A percentile compares a stretch with the other conserved stretches of the same genome.
These are phyloP conservation scores for Podarcis cretensis DNA, from an alignment of 2,113 vertebrate species.

Conservation along the genomic window DNA sequence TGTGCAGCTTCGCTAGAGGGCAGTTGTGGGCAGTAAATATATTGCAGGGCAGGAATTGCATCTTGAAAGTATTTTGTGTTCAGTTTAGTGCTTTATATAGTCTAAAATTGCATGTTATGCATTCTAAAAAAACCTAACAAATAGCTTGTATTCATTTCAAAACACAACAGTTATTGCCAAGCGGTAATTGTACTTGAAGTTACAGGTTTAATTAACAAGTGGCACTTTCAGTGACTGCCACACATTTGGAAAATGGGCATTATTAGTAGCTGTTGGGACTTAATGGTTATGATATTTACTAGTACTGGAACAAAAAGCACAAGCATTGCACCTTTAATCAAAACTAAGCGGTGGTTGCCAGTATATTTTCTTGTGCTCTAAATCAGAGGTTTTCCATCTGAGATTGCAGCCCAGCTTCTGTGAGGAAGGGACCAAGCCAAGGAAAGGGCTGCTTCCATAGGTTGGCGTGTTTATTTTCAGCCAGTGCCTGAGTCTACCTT, in stretches of 20 bases:
- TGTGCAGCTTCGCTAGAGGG: slow-evolving; percentile 81
- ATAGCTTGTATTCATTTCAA: neutral
- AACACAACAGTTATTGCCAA: neutral
- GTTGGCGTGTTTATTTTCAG: neutral
- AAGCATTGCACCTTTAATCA: neutral
- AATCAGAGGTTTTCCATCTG: neutral
- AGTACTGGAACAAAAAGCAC: neutral
- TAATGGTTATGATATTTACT: neutral
- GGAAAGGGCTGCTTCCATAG: neutral
- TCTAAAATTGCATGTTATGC: slow-evolving; percentile 5
- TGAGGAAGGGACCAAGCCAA: neutral
- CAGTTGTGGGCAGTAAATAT: slow-evolving; percentile 87
- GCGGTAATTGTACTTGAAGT: slow-evolving; percentile 3
- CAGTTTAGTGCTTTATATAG: neutral
- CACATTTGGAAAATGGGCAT: neutral
- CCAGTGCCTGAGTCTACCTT: neutral
- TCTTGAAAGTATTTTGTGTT: neutral
- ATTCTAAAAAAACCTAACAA: slow-evolving; percentile 10
- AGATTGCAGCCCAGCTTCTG: neutral
- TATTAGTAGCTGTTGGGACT: neutral
- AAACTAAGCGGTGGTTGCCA: neutral
- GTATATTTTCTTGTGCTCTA: neutral
- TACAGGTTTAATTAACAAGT: slow-evolving; percentile 9
- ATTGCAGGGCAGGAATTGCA: neutral
- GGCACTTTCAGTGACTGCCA: neutral